Evolutionary conservation across 1,140 invertebrate species (phyloP), one percentile per base, ranked within the genome.

Genomic region (Hirudo medicinalis): DNA sequence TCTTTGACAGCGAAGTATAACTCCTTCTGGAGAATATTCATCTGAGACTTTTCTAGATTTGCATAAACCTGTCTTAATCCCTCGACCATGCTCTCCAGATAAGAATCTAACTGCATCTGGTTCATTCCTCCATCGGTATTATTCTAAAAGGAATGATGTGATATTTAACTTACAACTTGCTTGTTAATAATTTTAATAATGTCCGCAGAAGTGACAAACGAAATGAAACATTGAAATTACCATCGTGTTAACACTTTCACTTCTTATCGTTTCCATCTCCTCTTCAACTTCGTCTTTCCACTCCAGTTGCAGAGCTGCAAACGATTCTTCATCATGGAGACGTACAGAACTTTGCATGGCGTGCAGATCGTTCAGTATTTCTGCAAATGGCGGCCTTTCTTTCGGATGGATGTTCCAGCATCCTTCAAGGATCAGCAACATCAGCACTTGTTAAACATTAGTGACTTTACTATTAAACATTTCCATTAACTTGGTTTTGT

Each of bases 201-300:
- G 11, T 17, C 15, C 9, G 15, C 15, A 5, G 43, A 49, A 49
- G 9, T 15, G 9, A 17, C 15, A 49, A 13, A 49, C 9, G 11
- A 13, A 49, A 49, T 5, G 15, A 11, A 49, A 49, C 43, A 40
- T 40, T 49, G 43, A 17, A 49, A 0, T 49, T 49, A 49, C 43
- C 43, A 49, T 49, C 4, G 43, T 49, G 43, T 49, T 63, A 25
- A 63, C 57, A 32, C 57, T 63, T 63, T 63, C 22, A 20, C 57
- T 63, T 63, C 57, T 22, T 32, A 22, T 63, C 3, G 22, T 63
- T 63, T 63, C 57, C 57, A 63, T 63, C 29, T 63, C 57, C 19
- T 32, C 29, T 32, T 32, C 57, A 25, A 63, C 29, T n/a, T 63
- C 57, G 19, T 63, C 29, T 11, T 25, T 63, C 57, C 57, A 63